Evolutionary conservation across 2,888 invertebrate genomes (phyloP).

Genomic region (Nymphalis urticae): DNA sequence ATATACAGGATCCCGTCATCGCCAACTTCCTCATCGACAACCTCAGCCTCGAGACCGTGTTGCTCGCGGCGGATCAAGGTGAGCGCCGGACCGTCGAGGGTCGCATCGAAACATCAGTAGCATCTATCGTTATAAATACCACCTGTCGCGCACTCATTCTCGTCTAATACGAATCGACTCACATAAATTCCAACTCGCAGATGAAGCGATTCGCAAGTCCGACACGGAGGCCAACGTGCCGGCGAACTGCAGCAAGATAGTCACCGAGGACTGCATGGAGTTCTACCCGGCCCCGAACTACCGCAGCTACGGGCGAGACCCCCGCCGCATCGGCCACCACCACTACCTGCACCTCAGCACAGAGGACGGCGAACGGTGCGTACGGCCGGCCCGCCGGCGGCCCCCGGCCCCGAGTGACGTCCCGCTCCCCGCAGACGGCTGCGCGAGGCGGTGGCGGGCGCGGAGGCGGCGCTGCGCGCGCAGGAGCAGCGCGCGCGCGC

Average conservation of each 20-base stretch:
- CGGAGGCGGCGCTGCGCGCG: slow-evolving; percentile 39
- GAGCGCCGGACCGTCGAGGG: slow-evolving; percentile 6
- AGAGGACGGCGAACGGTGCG: slow-evolving; percentile 73
- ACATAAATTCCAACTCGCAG: slow-evolving; percentile 45
- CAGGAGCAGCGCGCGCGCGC: slow-evolving; percentile 73
- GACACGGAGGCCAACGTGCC: slow-evolving; percentile 84
- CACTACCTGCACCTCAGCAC: slow-evolving; percentile 85
- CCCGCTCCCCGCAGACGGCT: background rate
- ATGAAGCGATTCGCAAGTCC: slow-evolving; percentile 86
- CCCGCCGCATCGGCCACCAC: slow-evolving; percentile 72
- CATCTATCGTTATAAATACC: too few relatives aligned
- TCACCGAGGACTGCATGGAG: slow-evolving; percentile 85
- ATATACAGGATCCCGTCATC: slow-evolving; percentile 88
- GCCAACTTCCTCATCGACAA: slow-evolving; percentile 93
- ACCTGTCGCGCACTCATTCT: too few relatives aligned
- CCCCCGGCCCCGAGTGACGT: background rate
- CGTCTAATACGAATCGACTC: background rate
- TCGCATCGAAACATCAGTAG: too few relatives aligned
- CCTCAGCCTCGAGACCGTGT: slow-evolving; percentile 85
- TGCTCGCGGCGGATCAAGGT: slow-evolving; percentile 87
- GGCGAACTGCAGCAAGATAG: slow-evolving; percentile 83
- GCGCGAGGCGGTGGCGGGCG: slow-evolving; percentile 42
- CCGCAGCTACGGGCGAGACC: slow-evolving; percentile 84
- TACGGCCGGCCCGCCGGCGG: background rate
- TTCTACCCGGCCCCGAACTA: slow-evolving; percentile 90